Evolutionary conservation across 2,888 invertebrate species (phyloP), one percentile per base, ranked within the genome.

Genomic region (Nysson spinosus): DNA sequence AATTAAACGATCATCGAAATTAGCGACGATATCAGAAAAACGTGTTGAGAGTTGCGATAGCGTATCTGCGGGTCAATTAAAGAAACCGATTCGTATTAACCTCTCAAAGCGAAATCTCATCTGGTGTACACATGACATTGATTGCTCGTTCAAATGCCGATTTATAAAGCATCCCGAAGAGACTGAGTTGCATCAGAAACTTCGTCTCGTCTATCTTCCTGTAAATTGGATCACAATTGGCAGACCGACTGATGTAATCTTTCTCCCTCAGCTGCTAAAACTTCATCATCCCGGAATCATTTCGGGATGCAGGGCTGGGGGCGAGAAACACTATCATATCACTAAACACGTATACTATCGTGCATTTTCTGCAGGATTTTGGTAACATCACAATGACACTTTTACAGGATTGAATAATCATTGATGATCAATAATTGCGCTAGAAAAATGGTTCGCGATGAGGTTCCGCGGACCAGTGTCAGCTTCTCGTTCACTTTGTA

Each of bases 171-270:
- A 40, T 47, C 24, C 3, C 19, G 22, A 26, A n/a, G n/a, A n/a
- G n/a, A n/a, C 12, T 7, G 30, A 54, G 60, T 80, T 81, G 79
- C 80, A 69, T 81, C 81, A 80, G 75, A 73, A 72, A 64, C 43
- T 34, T 56, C 55, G 64, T 69, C 56, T 64, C 54, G 51, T 51
- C 52, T 42, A 54, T 37, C 57, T 61, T 28, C 54, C 51, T 66
- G n/a, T 63, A 46, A 70, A 67, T 57, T 47, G 74, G 56, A 66
- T 57, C 52, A 65, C 72, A 72, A 78, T 69, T 78, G 76, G 32
- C 34, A 26, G 57, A 58, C 39, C 34, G 72, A 49, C 79, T 80
- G 81, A 80, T 75, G 79, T 78, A 80, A 81, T 64, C 46, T 51
- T 49, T 22, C 14, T 52, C 16, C 28, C 28, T 14, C 50, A 14